phyloP scores from a whole-genome alignment of 2,113 vertebrate species.

The Pelobates fuscus region DNA sequence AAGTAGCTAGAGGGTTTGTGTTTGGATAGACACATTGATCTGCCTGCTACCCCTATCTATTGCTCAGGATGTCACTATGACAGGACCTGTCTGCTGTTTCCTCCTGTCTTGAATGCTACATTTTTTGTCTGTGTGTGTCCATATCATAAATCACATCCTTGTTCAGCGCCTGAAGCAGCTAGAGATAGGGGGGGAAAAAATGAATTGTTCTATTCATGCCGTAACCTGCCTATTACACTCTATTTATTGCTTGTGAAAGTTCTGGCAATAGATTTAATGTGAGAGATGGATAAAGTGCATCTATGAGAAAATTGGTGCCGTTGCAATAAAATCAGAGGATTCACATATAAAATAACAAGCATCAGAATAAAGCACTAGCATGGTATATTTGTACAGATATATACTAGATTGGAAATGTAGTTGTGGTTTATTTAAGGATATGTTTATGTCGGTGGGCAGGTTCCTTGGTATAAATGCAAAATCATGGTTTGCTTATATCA shows the following conservation, averaged over 20 bases:
- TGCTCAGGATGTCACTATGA: slow-evolving; percentile 4
- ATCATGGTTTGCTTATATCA: too few relatives aligned
- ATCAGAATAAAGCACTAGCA: too few relatives aligned
- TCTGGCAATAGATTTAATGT: not conserved
- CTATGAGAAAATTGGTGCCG: too few relatives aligned
- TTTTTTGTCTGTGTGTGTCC: not conserved
- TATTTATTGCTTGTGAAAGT: not conserved
- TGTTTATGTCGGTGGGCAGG: too few relatives aligned
- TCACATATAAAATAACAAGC: too few relatives aligned
- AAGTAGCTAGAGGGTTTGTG: not conserved
- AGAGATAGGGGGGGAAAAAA: not conserved
- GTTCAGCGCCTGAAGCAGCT: not conserved
- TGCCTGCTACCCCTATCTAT: not conserved
- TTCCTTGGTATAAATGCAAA: too few relatives aligned
- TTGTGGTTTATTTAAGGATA: too few relatives aligned
- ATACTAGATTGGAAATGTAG: too few relatives aligned
- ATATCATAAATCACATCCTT: slow-evolving; percentile 4
- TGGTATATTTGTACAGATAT: too few relatives aligned
- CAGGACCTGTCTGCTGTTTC: not conserved
- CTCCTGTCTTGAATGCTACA: not conserved
- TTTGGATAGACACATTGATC: slow-evolving; percentile 1
- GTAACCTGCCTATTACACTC: not conserved
- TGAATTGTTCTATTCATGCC: not conserved
- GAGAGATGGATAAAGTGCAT: too few relatives aligned
- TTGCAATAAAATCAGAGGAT: too few relatives aligned